These are phyloP conservation scores for Caenorhabditis inopinata DNA, from an alignment of 1,140 invertebrate genomes.

Conservation along the genomic window DNA sequence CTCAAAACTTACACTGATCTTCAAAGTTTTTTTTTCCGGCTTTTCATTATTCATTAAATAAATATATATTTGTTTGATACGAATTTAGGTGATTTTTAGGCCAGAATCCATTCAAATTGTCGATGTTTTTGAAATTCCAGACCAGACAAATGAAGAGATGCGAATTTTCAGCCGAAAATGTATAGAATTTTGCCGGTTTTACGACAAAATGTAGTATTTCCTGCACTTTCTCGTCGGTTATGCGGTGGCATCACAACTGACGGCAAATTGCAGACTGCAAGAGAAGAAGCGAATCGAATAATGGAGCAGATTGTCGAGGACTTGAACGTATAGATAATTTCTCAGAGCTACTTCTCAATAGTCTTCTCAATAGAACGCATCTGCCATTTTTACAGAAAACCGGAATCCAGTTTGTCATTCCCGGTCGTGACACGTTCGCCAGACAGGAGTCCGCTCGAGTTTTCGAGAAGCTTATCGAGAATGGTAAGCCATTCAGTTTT, in stretches of 20 bases:
- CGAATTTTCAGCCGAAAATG: background rate
- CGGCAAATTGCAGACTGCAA: background rate
- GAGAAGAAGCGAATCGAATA: background rate
- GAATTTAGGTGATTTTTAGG: too few species aligned
- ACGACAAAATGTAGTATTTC: background rate
- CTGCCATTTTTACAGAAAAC: background rate
- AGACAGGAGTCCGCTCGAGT: background rate
- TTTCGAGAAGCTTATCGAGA: background rate
- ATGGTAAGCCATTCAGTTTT: background rate
- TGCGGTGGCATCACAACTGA: background rate
- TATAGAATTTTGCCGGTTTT: background rate
- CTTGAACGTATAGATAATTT: background rate
- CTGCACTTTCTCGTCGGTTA: background rate
- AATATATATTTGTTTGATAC: background rate
- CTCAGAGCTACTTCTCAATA: too few species aligned
- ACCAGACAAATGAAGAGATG: too few species aligned
- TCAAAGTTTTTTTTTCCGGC: background rate
- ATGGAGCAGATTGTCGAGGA: conserved; percentile 5
- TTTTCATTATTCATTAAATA: background rate
- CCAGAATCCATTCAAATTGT: too few species aligned
- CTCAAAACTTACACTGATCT: background rate
- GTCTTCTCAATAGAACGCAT: too few species aligned
- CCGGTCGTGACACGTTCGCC: background rate
- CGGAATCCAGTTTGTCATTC: background rate
- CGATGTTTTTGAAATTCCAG: too few species aligned